Evolutionary conservation across 2,797 vertebrate genomes (phyloP), one percentile per base, ranked within the genome.

Genomic region (Syngnathus acus): DNA sequence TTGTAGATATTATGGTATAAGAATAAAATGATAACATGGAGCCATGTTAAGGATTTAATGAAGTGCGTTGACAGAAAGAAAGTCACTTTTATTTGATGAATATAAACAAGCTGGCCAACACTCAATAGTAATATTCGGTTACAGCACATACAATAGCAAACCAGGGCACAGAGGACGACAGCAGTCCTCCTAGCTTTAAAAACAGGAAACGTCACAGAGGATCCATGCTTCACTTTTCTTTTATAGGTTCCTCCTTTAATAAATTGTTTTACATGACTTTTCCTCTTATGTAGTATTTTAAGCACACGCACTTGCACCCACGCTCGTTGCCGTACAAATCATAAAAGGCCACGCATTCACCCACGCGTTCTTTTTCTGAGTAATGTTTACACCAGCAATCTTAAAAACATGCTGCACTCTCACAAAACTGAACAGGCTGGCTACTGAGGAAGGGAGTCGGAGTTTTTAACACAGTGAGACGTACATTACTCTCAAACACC

Each of bases 31-130:
- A 39, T 38, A 16, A 16, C 1, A 17, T 32, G 1, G 40, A 9
- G 4, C 39, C 10, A 19, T 39, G 14, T 50, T 53, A 32, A 1
- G 2, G 13, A 10, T 9, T 16, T 7, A 37, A 40, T 43, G 38
- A 62, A 17, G 21, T 2, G 9, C 6, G 11, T 53, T 47, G 65
- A 78, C 77, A 89, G 93, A 97, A 97, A 97, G 95, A 95, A 96
- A 89, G 92, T 91, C 90, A 93, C 92, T 89, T 97, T 98, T 98
- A 98, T 98, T 98, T 97, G 92, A 95, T 97, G 94, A 93, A 94
- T 97, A 97, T 93, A 98, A 98, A 98, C 93, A 93, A 95, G 94
- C 93, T 92, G 91, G 92, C 92, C 91, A 93, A 95, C 94, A 96
- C 92, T 93, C 94, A 94, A 82, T 89, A 89, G 90, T 93, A 89